phyloP scores from a whole-genome alignment of 2,113 vertebrate species.

The Ictalurus punctatus region DNA sequence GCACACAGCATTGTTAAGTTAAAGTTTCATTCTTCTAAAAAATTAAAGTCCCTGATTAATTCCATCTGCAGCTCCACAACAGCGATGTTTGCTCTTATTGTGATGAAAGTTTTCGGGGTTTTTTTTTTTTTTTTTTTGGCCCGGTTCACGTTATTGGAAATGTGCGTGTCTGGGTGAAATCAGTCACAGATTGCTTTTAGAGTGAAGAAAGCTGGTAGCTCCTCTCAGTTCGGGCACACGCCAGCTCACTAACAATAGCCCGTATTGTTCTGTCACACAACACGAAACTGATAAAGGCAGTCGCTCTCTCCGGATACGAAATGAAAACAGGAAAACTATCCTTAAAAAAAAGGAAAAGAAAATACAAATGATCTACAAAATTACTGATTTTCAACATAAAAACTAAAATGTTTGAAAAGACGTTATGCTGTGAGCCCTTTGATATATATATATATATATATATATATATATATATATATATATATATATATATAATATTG shows the following conservation, averaged over 20 bases:
- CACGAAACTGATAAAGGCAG: background rate
- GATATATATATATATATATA: too few relatives aligned
- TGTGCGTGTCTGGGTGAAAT: slow-evolving; percentile 32
- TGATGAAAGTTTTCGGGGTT: background rate
- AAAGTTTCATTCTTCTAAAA: slow-evolving; percentile 66
- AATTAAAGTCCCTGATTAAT: slow-evolving; percentile 62
- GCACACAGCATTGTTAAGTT: slow-evolving; percentile 58
- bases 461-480: too few relatives aligned
- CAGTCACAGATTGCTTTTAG: slow-evolving; percentile 19
- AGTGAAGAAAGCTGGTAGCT: slow-evolving; percentile 25
- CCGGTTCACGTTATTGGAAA: background rate
- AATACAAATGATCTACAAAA: background rate
- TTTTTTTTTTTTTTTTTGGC: background rate
- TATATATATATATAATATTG: too few relatives aligned
- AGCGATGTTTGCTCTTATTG: slow-evolving; percentile 35
- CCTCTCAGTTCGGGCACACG: background rate
- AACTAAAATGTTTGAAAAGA: background rate
- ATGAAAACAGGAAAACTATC: background rate
- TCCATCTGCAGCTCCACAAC: slow-evolving; percentile 65
- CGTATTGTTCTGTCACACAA: slow-evolving; percentile 1
- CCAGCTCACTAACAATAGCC: slow-evolving; percentile 5
- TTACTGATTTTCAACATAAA: background rate
- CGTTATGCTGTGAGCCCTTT: background rate
- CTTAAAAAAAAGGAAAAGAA: background rate
- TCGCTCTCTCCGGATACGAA: background rate